phyloP scores from a whole-genome alignment of 2,888 invertebrate genomes.

The Hirtodrosophila alboralis region DNA sequence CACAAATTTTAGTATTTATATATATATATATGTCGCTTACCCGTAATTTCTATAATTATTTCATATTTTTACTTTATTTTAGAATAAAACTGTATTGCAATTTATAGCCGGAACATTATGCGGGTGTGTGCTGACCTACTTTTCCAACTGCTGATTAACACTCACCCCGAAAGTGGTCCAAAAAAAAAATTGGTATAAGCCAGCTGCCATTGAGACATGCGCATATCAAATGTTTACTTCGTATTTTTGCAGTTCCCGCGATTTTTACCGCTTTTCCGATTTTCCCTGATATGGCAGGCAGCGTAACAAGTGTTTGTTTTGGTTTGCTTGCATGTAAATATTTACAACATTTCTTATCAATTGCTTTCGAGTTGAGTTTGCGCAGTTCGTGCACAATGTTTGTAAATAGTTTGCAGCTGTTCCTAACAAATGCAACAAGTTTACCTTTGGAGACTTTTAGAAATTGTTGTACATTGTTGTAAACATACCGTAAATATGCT shows the following conservation, averaged over 20 bases:
- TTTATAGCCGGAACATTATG: constrained; percentile 12
- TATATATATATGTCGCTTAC: not conserved
- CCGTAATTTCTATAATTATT: not conserved
- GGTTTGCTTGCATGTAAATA: constrained; percentile 57
- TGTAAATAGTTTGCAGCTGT: constrained; percentile 60
- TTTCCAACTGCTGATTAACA: constrained; percentile 49
- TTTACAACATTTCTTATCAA: constrained; percentile 45
- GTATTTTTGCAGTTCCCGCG: constrained; percentile 38
- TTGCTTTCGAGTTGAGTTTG: constrained; percentile 53
- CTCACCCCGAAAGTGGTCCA: constrained; percentile 33
- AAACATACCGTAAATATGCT: constrained; percentile 24
- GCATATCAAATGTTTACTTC: constrained; percentile 59
- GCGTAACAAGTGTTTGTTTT: constrained; percentile 76
- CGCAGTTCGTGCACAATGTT: constrained; percentile 55
- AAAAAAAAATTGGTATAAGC: constrained; percentile 11
- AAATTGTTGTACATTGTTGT: constrained; percentile 5
- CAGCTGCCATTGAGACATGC: constrained; percentile 72
- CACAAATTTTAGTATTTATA: no score
- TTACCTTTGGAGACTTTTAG: constrained; percentile 16
- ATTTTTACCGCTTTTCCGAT: constrained; percentile 29
- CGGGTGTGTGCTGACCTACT: constrained; percentile 62
- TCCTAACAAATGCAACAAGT: constrained; percentile 52
- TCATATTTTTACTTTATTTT: not conserved
- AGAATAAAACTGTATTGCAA: not conserved
- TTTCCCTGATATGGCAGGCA: not conserved